Percentiles rank a stretch among this genome's conserved stretches.
Conservation (phyloP, 2,888 invertebrate species). For the Harpalus rufipes region DNA sequence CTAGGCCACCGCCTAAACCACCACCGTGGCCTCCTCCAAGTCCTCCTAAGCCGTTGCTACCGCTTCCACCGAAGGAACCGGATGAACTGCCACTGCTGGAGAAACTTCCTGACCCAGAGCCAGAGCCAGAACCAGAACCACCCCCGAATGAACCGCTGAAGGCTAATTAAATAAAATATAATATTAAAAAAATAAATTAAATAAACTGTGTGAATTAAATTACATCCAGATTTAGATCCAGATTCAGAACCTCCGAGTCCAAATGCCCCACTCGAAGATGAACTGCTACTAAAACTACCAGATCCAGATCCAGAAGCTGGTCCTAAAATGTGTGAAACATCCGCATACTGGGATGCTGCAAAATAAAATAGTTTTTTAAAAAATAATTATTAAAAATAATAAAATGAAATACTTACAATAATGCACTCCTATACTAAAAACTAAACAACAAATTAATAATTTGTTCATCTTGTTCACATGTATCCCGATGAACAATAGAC, state of each 20-base stretch:
- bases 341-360: conserved; percentile 58
- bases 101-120: conserved; percentile 60
- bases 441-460: conserved; percentile 64
- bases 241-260: conserved; percentile 46
- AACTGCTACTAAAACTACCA: conserved; percentile 62
- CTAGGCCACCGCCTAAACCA: conserved; percentile 10
- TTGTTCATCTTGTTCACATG: conserved; percentile 66
- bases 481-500: conserved; percentile 61
- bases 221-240: conserved; percentile 64
- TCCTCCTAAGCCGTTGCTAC: conserved; percentile 51
- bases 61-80: conserved; percentile 58
- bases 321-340: conserved; percentile 62
- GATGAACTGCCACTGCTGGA: conserved; percentile 56
- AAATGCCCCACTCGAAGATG: conserved; percentile 41
- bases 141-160: conserved; percentile 43
- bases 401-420: conserved; percentile 66
- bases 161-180: conserved; percentile 26
- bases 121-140: conserved; percentile 20
- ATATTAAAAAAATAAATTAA: not conserved
- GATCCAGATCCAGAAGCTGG: conserved; percentile 30
- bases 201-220: conserved; percentile 5
- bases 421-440: conserved; percentile 67
- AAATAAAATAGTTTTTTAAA: not conserved
- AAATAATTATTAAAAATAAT: no score
- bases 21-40: conserved; percentile 36